A percentile compares a stretch with the other conserved stretches of the same genome.
These are phyloP conservation scores for Australoheros scitulus DNA, from an alignment of 2,113 vertebrate species.

Conservation along the genomic window DNA sequence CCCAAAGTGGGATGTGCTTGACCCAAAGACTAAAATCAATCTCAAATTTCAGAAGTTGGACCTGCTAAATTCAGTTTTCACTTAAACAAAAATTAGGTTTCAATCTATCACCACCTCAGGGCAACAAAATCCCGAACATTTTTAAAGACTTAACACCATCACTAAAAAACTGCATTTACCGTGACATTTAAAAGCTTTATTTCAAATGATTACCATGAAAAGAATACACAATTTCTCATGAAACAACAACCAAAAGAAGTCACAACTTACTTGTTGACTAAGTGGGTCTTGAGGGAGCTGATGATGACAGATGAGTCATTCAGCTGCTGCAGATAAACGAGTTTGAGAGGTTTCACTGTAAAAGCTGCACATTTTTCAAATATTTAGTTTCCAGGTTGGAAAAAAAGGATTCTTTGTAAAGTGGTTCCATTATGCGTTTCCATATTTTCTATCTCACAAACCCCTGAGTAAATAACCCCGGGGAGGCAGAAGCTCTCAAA, in stretches of 20 bases:
- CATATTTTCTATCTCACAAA: background rate
- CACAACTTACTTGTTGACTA: constrained; percentile 86
- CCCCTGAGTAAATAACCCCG: background rate
- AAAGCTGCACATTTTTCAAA: background rate
- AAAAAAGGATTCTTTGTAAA: background rate
- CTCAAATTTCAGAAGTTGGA: background rate
- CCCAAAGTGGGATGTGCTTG: background rate
- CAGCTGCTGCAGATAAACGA: constrained; percentile 83
- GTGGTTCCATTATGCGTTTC: rapidly evolving
- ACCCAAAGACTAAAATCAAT: background rate
- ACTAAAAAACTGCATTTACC: too few relatives aligned
- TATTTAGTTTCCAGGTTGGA: rapidly evolving
- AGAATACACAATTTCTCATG: rapidly evolving
- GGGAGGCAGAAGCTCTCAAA: background rate
- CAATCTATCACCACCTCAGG: too few relatives aligned
- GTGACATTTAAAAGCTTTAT: background rate
- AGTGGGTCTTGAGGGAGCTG: constrained; percentile 89
- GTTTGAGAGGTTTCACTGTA: background rate
- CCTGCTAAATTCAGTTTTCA: too few relatives aligned
- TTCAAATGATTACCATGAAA: background rate
- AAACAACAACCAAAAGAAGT: background rate
- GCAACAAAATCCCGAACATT: too few relatives aligned
- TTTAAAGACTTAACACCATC: too few relatives aligned
- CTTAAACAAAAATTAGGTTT: too few relatives aligned
- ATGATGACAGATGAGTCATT: constrained; percentile 98